These are phyloP conservation scores for Bombylius major DNA, from an alignment of 2,888 invertebrate genomes.

Conservation along the genomic window DNA sequence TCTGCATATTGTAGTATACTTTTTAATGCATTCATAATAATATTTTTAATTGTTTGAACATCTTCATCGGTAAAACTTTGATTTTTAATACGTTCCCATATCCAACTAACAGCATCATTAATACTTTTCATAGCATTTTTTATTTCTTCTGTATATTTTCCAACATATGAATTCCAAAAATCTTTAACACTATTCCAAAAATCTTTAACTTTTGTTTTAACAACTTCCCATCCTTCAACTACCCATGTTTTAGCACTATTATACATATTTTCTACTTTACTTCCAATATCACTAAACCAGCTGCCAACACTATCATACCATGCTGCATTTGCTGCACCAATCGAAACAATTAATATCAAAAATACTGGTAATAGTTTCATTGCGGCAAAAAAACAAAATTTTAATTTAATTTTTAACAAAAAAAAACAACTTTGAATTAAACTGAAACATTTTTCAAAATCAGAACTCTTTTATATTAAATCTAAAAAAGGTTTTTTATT, in stretches of 20 bases:
- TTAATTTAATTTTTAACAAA: too few species aligned
- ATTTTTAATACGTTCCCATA: neutral
- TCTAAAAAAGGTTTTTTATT: too few species aligned
- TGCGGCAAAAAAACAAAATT: too few species aligned
- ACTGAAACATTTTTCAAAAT: too few species aligned
- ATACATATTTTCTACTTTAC: neutral
- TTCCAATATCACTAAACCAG: neutral
- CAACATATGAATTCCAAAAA: neutral
- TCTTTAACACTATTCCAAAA: neutral
- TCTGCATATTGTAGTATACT: neutral
- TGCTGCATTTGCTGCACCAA: neutral
- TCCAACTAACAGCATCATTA: neutral
- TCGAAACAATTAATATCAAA: neutral
- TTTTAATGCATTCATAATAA: neutral
- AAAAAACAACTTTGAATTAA: too few species aligned
- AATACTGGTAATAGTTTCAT: neutral
- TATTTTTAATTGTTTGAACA: neutral
- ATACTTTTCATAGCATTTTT: neutral
- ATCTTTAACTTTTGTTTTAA: neutral
- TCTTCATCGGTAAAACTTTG: neutral
- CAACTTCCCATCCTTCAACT: neutral
- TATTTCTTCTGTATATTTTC: neutral
- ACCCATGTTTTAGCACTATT: neutral
- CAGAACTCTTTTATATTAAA: too few species aligned
- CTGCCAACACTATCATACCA: neutral